phyloP scores from a whole-genome alignment of 2,888 invertebrate species.

The Acleris laterana region DNA sequence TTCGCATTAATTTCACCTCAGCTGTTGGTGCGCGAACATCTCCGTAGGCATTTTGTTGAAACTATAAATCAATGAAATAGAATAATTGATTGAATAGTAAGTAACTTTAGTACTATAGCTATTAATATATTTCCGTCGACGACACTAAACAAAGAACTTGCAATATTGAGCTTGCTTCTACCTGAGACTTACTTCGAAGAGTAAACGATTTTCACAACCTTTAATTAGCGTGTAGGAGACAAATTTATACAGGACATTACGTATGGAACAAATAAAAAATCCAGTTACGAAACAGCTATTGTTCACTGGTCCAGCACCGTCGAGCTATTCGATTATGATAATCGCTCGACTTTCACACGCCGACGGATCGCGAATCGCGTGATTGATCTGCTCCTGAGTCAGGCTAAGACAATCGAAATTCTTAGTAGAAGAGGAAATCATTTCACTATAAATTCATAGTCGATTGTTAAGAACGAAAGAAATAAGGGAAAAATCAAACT shows the following conservation, averaged over 20 bases:
- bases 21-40: slow-evolving; percentile 44
- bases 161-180: too few relatives aligned
- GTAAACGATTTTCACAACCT: slow-evolving; percentile 8
- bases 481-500: background rate
- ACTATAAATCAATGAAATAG: slow-evolving; percentile 7
- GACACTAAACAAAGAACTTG: background rate
- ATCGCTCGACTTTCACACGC: slow-evolving; percentile 35
- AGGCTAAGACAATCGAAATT: background rate
- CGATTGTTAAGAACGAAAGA: background rate
- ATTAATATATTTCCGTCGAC: background rate
- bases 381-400: slow-evolving; percentile 16
- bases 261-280: slow-evolving; percentile 14
- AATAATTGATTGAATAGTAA: slow-evolving; percentile 4
- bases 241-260: slow-evolving; percentile 26
- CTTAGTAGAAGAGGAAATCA: background rate
- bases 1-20: slow-evolving; percentile 39
- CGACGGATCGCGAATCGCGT: slow-evolving; percentile 24
- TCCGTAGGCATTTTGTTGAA: slow-evolving; percentile 19
- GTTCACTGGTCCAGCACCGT: slow-evolving; percentile 27
- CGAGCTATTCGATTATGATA: slow-evolving; percentile 32
- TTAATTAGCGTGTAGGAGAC: slow-evolving; percentile 19
- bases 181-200: too few relatives aligned
- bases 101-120: background rate
- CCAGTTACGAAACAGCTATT: slow-evolving; percentile 22
- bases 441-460: background rate